A percentile compares a stretch with the other conserved stretches of the same genome.
Evolutionary conservation across 2,888 invertebrate genomes (phyloP).

Genomic region (Agrenia bidenticulata): DNA sequence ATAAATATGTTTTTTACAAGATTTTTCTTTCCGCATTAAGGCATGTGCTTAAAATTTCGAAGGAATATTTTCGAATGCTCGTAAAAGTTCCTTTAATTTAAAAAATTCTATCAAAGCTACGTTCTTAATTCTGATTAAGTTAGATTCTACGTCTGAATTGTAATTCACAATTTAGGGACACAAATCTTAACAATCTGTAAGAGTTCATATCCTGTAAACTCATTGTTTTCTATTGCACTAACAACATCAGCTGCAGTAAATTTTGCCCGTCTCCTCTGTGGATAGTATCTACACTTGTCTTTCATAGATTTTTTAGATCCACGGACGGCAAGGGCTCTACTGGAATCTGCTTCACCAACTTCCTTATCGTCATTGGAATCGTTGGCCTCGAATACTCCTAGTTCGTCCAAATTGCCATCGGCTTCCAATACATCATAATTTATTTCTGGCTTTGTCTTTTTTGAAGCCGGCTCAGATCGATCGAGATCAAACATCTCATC

Average conservation of each 20-base stretch:
- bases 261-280: conserved; percentile 18
- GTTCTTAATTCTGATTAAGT: too few species aligned
- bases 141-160: not conserved
- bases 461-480: too few species aligned
- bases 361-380: conserved; percentile 27
- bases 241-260: conserved; percentile 43
- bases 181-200: conserved; percentile 45
- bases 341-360: conserved; percentile 23
- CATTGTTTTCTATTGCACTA: conserved; percentile 40
- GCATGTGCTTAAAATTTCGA: too few species aligned
- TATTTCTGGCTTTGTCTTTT: too few species aligned
- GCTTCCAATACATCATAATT: not conserved
- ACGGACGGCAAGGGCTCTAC: conserved; percentile 10
- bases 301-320: too few species aligned
- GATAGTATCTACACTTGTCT: not conserved
- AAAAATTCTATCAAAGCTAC: too few species aligned
- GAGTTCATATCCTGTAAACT: conserved; percentile 46
- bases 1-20: too few species aligned
- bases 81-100: too few species aligned
- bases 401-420: conserved; percentile 28
- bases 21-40: too few species aligned
- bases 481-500: too few species aligned
- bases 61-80: too few species aligned
- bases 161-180: conserved; percentile 37
- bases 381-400: conserved; percentile 34